Evolutionary conservation across 2,113 vertebrate genomes (phyloP).

Genomic region (Indri indri): DNA sequence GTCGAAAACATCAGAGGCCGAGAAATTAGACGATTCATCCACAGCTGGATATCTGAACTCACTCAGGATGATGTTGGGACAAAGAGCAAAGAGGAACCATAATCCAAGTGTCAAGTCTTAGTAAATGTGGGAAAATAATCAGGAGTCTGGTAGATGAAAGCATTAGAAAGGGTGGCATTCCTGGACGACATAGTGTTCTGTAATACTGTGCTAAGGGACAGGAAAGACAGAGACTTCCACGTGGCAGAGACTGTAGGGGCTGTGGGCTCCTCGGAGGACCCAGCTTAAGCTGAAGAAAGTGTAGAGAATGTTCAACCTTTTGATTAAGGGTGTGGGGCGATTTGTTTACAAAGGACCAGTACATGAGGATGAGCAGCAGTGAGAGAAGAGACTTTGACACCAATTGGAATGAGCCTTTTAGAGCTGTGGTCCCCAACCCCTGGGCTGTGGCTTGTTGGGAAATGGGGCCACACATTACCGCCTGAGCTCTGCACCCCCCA

Average conservation of each 20-base stretch:
- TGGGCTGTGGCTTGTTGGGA: no score
- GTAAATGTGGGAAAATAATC: not conserved
- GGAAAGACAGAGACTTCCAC: not conserved
- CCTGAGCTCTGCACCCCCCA: no score
- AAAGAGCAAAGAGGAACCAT: not conserved
- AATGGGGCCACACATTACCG: no score
- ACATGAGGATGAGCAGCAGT: not conserved
- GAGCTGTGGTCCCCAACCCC: no score
- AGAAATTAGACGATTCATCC: not conserved
- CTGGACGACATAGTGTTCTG: accelerated
- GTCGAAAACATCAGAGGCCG: not conserved
- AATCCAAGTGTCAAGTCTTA: not conserved
- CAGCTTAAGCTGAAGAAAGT: not conserved
- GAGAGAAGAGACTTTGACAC: not conserved
- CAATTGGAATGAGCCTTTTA: not conserved
- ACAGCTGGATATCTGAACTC: not conserved
- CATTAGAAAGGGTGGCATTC: not conserved
- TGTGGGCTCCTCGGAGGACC: not conserved
- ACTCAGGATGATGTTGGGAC: not conserved
- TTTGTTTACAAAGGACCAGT: not conserved
- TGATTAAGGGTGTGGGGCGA: not conserved
- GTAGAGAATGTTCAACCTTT: not conserved
- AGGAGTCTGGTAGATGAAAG: not conserved
- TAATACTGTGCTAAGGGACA: not conserved
- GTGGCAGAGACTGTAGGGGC: not conserved